Percentiles rank a stretch among this genome's conserved stretches.
Conservation (phyloP, 1,140 invertebrate species). For the Zaprionus taronus region DNA sequence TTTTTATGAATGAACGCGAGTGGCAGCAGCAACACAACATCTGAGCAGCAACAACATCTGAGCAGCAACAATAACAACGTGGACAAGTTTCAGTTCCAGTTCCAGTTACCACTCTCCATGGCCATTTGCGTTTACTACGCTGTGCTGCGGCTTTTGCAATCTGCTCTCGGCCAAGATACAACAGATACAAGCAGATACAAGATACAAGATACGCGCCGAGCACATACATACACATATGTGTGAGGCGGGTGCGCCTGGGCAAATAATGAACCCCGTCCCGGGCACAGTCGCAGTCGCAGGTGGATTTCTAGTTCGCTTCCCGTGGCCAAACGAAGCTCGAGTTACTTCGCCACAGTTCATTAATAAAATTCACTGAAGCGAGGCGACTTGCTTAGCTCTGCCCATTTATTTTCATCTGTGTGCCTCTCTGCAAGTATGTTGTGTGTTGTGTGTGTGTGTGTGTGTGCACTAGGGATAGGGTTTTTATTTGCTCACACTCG, state of each 20-base stretch:
- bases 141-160: slow-evolving; percentile 51
- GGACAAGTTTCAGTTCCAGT: slow-evolving; percentile 38
- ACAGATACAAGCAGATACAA: slow-evolving; percentile 55
- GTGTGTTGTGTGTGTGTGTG: slow-evolving; percentile 2
- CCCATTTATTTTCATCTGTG: slow-evolving; percentile 65
- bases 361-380: slow-evolving; percentile 82
- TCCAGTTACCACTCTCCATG: slow-evolving; percentile 58
- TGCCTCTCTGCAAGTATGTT: background rate
- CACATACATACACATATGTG: slow-evolving; percentile 7
- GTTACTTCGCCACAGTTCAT: slow-evolving; percentile 77
- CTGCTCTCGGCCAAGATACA: slow-evolving; percentile 69
- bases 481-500: slow-evolving; percentile 27
- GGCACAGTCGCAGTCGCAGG: slow-evolving; percentile 51
- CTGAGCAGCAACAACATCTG: slow-evolving; percentile 39
- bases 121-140: slow-evolving; percentile 79
- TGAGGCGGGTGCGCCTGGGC: slow-evolving; percentile 50
- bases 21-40: slow-evolving; percentile 50
- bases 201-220: slow-evolving; percentile 55
- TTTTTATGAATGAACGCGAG: slow-evolving; percentile 79
- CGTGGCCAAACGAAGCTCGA: slow-evolving; percentile 70
- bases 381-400: slow-evolving; percentile 70
- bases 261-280: slow-evolving; percentile 66
- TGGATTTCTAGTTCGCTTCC: slow-evolving; percentile 73
- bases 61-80: slow-evolving; percentile 31
- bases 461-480: slow-evolving; percentile 19